phyloP scores from a whole-genome alignment of 2,113 vertebrate species.

The Panurus biarmicus region DNA sequence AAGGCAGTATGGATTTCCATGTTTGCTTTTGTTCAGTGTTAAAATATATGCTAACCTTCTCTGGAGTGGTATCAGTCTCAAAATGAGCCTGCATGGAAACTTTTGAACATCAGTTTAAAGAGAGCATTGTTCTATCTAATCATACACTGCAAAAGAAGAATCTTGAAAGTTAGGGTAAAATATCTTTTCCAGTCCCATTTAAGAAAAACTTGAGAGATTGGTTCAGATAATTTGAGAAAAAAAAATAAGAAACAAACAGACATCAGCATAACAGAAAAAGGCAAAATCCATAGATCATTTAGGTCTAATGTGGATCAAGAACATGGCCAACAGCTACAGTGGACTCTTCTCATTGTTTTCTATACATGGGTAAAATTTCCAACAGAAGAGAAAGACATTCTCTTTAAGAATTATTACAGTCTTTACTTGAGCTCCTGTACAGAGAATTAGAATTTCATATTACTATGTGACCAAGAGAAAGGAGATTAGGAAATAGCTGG shows the following conservation, averaged over 20 bases:
- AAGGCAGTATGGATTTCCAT: not conserved
- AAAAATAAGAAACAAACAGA: not conserved
- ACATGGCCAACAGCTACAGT: not conserved
- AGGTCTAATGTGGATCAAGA: not conserved
- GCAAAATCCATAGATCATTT: slow-evolving; percentile 1
- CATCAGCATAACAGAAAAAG: not conserved
- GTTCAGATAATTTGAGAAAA: not conserved
- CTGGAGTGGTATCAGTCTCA: not conserved
- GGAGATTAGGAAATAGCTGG: not conserved
- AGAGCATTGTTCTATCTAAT: not conserved
- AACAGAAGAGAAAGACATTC: not conserved
- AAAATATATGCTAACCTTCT: not conserved
- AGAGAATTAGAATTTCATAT: not conserved
- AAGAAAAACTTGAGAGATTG: not conserved
- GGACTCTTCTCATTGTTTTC: not conserved
- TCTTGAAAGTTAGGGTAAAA: slow-evolving; percentile 7
- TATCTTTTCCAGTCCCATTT: not conserved
- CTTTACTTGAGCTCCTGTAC: not conserved
- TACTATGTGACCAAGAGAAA: not conserved
- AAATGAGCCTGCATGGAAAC: not conserved
- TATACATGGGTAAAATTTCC: not conserved
- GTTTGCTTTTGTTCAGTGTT: not conserved
- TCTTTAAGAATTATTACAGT: not conserved
- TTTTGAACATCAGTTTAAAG: not conserved
- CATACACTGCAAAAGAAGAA: not conserved